Percentiles rank a stretch among this genome's conserved stretches.
Evolutionary conservation across 2,113 vertebrate species (phyloP).

Genomic region (Speoplatyrhinus poulsoni): DNA sequence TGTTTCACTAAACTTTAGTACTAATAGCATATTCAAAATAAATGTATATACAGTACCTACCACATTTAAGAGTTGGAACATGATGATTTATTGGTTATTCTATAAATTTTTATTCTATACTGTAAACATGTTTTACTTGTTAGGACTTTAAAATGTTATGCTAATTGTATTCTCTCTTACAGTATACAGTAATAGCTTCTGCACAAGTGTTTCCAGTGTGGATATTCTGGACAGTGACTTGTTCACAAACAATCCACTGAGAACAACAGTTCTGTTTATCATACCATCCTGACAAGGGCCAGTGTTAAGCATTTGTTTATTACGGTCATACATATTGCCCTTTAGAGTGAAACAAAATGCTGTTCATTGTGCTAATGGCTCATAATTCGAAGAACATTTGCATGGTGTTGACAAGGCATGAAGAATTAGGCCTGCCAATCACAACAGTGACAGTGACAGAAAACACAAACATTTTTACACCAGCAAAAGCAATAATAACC

Average conservation of each 20-base stretch:
- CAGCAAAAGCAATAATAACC: constrained; percentile 11
- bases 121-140: no score
- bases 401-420: constrained; percentile 45
- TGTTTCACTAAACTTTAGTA: no score
- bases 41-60: no score
- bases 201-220: neutral
- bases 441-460: constrained; percentile 41
- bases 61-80: no score
- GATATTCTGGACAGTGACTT: constrained; percentile 12
- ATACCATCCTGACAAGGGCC: neutral
- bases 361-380: constrained; percentile 45
- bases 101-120: no score
- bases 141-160: no score
- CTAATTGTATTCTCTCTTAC: no score
- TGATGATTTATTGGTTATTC: no score
- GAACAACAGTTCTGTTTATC: constrained; percentile 28
- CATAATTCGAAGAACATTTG: constrained; percentile 36
- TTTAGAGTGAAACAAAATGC: constrained; percentile 45
- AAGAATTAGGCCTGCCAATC: constrained; percentile 56
- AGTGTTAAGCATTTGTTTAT: constrained; percentile 32
- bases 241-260: neutral
- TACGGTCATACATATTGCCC: constrained; percentile 35
- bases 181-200: no score
- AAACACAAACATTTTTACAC: constrained; percentile 20
- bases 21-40: no score